Evolutionary conservation across 2,113 vertebrate genomes (phyloP), one percentile per base, ranked within the genome.

Genomic region (Leucopsar rothschildi): DNA sequence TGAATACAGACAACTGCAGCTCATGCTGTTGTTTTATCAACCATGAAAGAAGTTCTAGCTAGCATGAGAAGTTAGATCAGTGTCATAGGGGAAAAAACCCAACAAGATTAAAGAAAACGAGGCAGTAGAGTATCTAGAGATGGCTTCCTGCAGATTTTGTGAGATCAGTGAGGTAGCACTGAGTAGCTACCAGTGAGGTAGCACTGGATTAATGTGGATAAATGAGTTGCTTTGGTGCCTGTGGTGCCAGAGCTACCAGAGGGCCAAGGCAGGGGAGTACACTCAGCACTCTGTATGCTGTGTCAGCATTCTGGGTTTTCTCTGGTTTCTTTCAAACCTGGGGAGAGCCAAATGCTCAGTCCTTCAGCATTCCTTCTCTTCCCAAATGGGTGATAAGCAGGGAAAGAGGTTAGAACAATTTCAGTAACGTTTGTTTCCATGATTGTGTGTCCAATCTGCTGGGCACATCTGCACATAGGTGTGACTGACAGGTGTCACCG

Each of bases 321-420:
- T 76, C 17, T 53, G 53, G 27, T 28, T 70, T 72, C n/a, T 76
- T 25, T 37, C 3, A 5, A 59, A 55, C 56, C 47, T 81, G n/a
- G 24, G 57, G 65, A 75, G 47, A 49, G 52, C 42, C 52, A 79
- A 52, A 59, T 9, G 15, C 69, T 66, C 29, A 19, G 35, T 65
- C n/a, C 47, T 70, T 81, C 72, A 78, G 5, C 45, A 31, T 45
- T 87, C n/a, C n/a, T 73, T 61, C 49, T 84, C 18, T 49, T 88
- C 37, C 31, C 24, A n/a, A 9, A 7, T 12, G 4, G 7, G 18
- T 3, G 2, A 10, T 44, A 0, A 0, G 15, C 27, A 57, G 57
- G 52, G 65, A 47, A 81, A 45, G 77, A 80, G 5, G 35, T 50
- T 35, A 52, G 14, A 61, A 61, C 16, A 24, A 49, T 70, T n/a